phyloP scores from a whole-genome alignment of 2,797 vertebrate species.

The Tangara arthus region DNA sequence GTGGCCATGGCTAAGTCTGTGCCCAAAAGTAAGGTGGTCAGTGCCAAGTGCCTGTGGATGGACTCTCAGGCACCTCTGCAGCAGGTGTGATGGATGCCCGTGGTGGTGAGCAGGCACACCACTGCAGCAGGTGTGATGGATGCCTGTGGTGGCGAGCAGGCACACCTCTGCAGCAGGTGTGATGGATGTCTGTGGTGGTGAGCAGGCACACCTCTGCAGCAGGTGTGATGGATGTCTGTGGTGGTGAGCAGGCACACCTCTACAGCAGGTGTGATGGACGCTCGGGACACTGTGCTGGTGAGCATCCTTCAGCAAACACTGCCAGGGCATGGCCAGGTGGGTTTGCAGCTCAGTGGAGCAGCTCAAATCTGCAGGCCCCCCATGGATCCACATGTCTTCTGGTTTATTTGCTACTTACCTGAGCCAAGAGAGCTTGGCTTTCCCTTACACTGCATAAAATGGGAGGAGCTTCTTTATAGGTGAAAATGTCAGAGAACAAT shows the following conservation, averaged over 20 bases:
- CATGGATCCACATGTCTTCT: background rate
- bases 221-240: no score
- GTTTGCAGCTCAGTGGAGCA: background rate
- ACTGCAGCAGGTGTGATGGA: background rate
- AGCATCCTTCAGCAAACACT: background rate
- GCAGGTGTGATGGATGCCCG: background rate
- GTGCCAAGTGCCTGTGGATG: background rate
- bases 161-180: no score
- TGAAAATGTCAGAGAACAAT: background rate
- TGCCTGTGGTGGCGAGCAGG: background rate
- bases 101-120: no score
- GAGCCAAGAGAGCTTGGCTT: background rate
- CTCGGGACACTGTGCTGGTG: fast-evolving
- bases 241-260: no score
- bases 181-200: no score
- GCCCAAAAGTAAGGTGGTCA: fast-evolving
- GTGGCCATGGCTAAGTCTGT: fast-evolving
- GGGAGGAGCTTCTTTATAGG: background rate
- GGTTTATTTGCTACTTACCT: background rate
- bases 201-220: no score
- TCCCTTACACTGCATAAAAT: background rate
- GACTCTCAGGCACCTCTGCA: no score
- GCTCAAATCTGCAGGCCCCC: background rate
- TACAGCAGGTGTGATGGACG: no score
- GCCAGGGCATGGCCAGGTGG: fast-evolving